Percentiles rank a stretch among this genome's conserved stretches.
These are phyloP conservation scores for Apodemus sylvaticus DNA, from an alignment of 2,113 vertebrate genomes.

Conservation along the genomic window DNA sequence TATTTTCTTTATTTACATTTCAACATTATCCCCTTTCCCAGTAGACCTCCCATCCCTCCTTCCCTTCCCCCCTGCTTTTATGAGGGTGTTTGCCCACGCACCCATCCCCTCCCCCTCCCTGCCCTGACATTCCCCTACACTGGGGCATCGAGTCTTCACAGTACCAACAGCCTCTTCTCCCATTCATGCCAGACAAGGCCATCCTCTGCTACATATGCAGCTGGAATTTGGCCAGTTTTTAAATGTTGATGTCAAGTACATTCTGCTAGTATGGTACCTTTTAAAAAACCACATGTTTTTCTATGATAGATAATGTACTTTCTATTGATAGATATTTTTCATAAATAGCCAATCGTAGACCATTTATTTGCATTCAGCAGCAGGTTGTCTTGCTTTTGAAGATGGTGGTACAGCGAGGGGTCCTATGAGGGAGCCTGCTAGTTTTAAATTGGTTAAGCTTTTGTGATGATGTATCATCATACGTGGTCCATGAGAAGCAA, in stretches of 20 bases:
- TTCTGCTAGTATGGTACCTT: neutral
- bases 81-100: no score
- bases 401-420: neutral
- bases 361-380: neutral
- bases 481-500: neutral
- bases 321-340: slow-evolving; percentile 6
- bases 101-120: no score
- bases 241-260: slow-evolving; percentile 2
- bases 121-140: no score
- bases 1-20: no score
- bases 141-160: no score
- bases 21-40: no score
- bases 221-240: no score
- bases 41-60: no score
- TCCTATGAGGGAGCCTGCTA: neutral
- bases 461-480: neutral
- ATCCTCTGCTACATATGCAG: no score
- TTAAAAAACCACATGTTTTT: neutral
- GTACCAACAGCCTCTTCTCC: no score
- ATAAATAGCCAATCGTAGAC: neutral
- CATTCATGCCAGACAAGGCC: no score
- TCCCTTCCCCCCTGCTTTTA: no score
- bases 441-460: neutral
- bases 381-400: neutral
- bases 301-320: neutral